Conservation (phyloP, 2,888 invertebrate genomes). For the Halocaridina rubra region DNA sequence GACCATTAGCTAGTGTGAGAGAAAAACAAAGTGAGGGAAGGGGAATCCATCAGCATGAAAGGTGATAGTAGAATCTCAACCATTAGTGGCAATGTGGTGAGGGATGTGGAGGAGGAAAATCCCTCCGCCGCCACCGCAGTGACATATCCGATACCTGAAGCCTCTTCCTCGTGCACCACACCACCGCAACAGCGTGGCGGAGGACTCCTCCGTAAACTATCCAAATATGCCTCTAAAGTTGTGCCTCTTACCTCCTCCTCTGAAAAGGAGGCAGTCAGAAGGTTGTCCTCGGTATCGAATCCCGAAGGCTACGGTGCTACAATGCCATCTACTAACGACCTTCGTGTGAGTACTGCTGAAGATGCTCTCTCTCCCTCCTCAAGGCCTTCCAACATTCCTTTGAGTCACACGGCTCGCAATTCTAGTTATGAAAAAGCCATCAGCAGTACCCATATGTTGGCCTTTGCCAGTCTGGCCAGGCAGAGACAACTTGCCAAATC, state of each 20-base stretch:
- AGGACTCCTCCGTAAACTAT: conserved; percentile 1
- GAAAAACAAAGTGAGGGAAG: background rate
- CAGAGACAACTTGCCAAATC: background rate
- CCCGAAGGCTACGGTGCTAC: background rate
- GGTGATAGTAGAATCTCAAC: conserved; percentile 14
- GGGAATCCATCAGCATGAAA: background rate
- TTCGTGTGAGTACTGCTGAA: background rate
- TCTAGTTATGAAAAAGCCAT: conserved; percentile 52
- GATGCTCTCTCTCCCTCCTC: background rate
- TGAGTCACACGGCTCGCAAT: conserved; percentile 12
- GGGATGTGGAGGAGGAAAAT: background rate
- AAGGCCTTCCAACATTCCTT: background rate
- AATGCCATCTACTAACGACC: background rate
- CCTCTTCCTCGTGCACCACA: background rate
- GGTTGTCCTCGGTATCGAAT: background rate
- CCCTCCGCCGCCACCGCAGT: background rate
- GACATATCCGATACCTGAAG: background rate
- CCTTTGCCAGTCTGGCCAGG: background rate
- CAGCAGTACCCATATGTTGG: conserved; percentile 31
- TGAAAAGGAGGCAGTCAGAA: background rate
- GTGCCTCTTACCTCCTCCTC: background rate
- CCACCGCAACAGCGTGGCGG: background rate
- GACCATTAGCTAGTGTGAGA: background rate
- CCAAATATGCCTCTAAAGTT: conserved; percentile 12
- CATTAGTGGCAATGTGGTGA: conserved; percentile 20